phyloP scores from a whole-genome alignment of 1,140 invertebrate species.

The Pseudachorutes palmiensis region DNA sequence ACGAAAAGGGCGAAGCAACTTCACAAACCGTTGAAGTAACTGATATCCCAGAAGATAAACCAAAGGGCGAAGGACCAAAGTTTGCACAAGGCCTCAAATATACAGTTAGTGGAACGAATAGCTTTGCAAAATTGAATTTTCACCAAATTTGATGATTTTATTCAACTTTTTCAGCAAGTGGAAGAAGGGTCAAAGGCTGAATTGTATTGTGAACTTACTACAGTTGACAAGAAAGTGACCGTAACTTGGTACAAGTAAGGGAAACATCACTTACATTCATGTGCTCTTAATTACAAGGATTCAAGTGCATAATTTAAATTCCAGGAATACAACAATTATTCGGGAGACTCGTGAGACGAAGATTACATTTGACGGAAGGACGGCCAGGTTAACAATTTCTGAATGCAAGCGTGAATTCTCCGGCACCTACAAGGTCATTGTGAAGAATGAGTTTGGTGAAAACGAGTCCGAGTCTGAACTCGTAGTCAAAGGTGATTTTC shows the following conservation, averaged over 20 bases:
- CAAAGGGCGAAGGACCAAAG: conserved; percentile 40
- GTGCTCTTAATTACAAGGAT: neutral
- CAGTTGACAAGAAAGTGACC: conserved; percentile 64
- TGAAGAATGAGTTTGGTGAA: conserved; percentile 72
- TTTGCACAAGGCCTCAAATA: conserved; percentile 64
- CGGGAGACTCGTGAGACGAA: conserved; percentile 59
- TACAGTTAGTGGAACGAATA: conserved; percentile 50
- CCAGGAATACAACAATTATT: conserved; percentile 59
- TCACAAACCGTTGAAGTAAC: conserved; percentile 80
- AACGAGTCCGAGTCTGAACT: conserved; percentile 69
- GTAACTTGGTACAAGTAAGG: conserved; percentile 74
- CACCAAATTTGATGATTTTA: conserved; percentile 21
- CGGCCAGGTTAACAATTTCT: conserved; percentile 63
- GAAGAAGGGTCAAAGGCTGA: conserved; percentile 69
- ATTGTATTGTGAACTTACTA: conserved; percentile 62
- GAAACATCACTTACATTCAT: neutral
- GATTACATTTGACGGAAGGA: conserved; percentile 70
- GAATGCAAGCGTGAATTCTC: conserved; percentile 59
- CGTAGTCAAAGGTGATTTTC: conserved; percentile 52
- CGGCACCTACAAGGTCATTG: conserved; percentile 67
- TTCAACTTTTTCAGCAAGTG: conserved; percentile 53
- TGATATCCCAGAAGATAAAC: conserved; percentile 62
- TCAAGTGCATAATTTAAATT: neutral
- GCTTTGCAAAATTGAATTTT: neutral
- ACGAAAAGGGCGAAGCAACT: conserved; percentile 84